Base-by-base conservation (phyloP, 2,888 invertebrate species). In the Hydraecia micacea region DNA sequence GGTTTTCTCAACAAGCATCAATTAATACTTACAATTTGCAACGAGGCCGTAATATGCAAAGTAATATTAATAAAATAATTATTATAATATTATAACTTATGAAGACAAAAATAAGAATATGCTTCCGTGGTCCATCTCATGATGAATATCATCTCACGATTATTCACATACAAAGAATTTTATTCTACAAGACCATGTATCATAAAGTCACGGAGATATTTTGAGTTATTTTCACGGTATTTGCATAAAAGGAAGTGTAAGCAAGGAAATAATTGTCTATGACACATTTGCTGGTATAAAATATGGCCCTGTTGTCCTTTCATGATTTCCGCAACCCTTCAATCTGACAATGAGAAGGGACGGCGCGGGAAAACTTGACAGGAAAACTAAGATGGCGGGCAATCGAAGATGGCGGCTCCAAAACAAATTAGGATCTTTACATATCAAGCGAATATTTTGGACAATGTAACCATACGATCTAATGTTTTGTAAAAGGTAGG, bases 111-210 rank as follows among this genome's bases (percentile, higher is more conserved):
- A 86, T 78, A 84, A 83, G 39, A 76, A 69, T 75, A 66, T 32
- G 68, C 80, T 89, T 89, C 89, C 89, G 89, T 77, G 63, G 75
- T 87, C 39, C 81, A 86, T 88, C 85, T 55, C 73, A 55, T 76
- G 86, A 88, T 88, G 74, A 18, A 46, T 87, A 88, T 89, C 86
- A 55, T 65, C 66, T 82, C 87, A 88, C 87, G 86, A 87, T 72
- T 76, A 70, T 76, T 65, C 73, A 72, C 68, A 65, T 49, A 67
- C 62, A 77, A 84, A 80, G 70, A 77, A 75, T 85, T 63, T 68
- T 42, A 81, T 63, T 32, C 65, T 55, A 60, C 52, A 73, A 52
- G 60, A 60, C 60, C 69, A 77, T 68, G 52, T 52, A 66, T 71
- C 66, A 74, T 65, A 63, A 55, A 69, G 72, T 66, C 74, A 86